Conservation (phyloP, 2,888 invertebrate species). For the Drosophila robusta region DNA sequence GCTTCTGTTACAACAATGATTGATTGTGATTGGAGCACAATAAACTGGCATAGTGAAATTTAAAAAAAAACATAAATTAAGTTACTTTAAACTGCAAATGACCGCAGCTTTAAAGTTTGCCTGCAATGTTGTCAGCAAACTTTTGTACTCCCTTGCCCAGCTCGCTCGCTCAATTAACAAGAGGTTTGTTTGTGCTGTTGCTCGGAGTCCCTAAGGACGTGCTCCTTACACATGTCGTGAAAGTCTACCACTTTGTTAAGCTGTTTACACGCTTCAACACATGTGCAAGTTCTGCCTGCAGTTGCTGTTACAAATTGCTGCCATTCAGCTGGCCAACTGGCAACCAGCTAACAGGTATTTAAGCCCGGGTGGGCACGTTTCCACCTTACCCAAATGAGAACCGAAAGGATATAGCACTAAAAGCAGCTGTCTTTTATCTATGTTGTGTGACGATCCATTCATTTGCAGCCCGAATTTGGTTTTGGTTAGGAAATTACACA, state of each 20-base stretch:
- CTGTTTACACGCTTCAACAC: slow-evolving; percentile 38
- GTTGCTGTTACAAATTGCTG: slow-evolving; percentile 52
- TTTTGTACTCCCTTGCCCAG: slow-evolving; percentile 8
- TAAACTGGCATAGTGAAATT: background rate
- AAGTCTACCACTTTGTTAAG: slow-evolving; percentile 20
- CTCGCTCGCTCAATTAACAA: slow-evolving; percentile 51
- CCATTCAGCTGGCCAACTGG: slow-evolving; percentile 36
- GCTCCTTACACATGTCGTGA: slow-evolving; percentile 4
- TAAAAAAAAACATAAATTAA: background rate
- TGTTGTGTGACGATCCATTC: slow-evolving; percentile 8
- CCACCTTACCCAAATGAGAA: slow-evolving; percentile 37
- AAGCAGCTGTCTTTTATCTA: slow-evolving; percentile 19
- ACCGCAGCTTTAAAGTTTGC: background rate
- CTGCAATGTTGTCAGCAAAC: slow-evolving; percentile 7
- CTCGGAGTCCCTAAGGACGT: slow-evolving; percentile 20
- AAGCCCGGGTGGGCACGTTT: slow-evolving; percentile 41
- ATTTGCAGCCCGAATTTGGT: slow-evolving; percentile 3
- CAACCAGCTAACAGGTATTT: slow-evolving; percentile 33
- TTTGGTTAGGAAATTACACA: slow-evolving; percentile 3
- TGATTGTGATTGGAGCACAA: background rate
- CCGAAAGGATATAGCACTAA: background rate
- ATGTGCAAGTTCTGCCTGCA: slow-evolving; percentile 34
- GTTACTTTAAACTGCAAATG: background rate
- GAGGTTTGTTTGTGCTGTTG: slow-evolving; percentile 45
- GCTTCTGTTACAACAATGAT: background rate